Base-by-base conservation (phyloP, 2,113 vertebrate genomes). In the Psophia crepitans region DNA sequence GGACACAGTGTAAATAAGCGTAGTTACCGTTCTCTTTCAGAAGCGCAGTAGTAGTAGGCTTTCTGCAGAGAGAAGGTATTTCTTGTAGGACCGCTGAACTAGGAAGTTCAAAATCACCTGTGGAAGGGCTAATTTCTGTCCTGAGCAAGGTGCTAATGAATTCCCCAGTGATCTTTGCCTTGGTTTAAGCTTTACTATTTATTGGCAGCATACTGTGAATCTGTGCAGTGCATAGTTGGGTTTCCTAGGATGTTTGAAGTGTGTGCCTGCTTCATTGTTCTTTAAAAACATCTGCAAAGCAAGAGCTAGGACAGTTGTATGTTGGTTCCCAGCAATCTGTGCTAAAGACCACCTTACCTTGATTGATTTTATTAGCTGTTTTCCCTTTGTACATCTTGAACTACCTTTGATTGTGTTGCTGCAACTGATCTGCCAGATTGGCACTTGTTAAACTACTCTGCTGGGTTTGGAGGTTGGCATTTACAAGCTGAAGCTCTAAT, bases 91-190 rank as follows among this genome's bases (percentile, higher is more conserved):
- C 5, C 22, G 43, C 32, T 14, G 82, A 95, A 87, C 33, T 46
- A 41, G 71, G 28, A 57, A 84, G 83, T 73, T 97, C 75, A 76
- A 86, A 87, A 87, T 88, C 69, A 48, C 39, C 69, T 54, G 64
- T 90, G 63, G 33, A 92, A 96, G 60, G 80, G 87, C 56, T 65
- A 77, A 17, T 37, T 66, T 77, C 89, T 73, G 56, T 83, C 89
- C 90, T 90, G 24, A 46, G 48, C 8, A 39, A 94, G 69, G 88
- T 94, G 84, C 86, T 96, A 92, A 94, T 96, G 80, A 96, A 84
- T 94, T 96, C 90, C 87, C 73, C 60, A 93, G 77, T 60, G 49
- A 49, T 69, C 81, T 92, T 21, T 33, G 54, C 69, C 33, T 64
- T 32, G 39, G 91, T 87, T 81, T 64, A 44, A 64, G 44, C 70